Evolutionary conservation across 1,140 invertebrate genomes (phyloP).

Genomic region (Caenorhabditis briggsae): DNA sequence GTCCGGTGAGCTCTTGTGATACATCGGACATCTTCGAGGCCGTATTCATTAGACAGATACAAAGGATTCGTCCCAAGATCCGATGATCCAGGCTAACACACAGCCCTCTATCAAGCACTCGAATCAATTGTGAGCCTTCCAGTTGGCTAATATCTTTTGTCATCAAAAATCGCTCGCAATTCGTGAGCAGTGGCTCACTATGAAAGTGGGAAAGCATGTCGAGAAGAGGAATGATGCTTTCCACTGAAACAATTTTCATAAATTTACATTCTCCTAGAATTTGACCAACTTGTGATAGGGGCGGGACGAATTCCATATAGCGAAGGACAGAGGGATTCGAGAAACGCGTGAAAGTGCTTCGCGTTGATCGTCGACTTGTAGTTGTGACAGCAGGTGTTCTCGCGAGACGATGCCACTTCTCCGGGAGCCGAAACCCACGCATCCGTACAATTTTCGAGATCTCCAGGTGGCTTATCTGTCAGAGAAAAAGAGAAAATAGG

Average conservation of each 20-base stretch:
- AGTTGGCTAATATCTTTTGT: background rate
- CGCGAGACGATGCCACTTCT: background rate
- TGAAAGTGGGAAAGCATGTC: slow-evolving; percentile 37
- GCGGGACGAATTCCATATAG: slow-evolving; percentile 44
- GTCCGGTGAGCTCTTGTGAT: background rate
- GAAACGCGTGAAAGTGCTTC: background rate
- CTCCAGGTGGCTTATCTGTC: background rate
- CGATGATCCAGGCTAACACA: slow-evolving; percentile 48
- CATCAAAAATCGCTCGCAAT: slow-evolving; percentile 34
- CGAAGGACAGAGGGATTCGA: slow-evolving; percentile 17
- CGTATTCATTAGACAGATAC: slow-evolving; percentile 8
- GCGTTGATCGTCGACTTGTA: background rate
- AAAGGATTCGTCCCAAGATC: slow-evolving; percentile 2
- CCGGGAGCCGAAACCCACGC: slow-evolving; percentile 7
- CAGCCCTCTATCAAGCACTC: slow-evolving; percentile 17
- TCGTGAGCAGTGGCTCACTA: slow-evolving; percentile 35
- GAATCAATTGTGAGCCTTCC: background rate
- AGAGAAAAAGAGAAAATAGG: background rate
- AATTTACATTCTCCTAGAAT: background rate
- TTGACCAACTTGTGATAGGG: background rate
- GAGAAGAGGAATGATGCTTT: slow-evolving; percentile 7
- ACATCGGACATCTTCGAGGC: slow-evolving; percentile 7
- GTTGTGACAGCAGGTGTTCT: background rate
- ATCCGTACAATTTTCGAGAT: slow-evolving; percentile 3
- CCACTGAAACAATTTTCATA: background rate